Evolutionary conservation across 2,113 vertebrate species (phyloP).

Genomic region (Vulpes ferrilata): DNA sequence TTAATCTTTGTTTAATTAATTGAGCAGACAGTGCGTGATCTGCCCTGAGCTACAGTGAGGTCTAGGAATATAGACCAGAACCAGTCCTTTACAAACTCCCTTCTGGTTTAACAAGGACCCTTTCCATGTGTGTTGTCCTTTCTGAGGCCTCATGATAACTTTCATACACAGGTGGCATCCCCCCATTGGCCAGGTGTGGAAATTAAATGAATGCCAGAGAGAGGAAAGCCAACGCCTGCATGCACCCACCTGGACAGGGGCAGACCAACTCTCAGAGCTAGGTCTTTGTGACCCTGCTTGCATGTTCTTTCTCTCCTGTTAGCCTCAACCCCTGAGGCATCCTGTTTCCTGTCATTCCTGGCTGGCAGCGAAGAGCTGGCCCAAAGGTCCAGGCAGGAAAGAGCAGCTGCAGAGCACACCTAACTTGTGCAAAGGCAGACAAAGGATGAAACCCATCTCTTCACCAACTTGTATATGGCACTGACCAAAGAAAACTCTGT

Average conservation of each 20-base stretch:
- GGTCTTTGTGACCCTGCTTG: background rate
- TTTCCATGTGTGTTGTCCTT: background rate
- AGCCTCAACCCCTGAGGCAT: background rate
- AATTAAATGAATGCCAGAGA: background rate
- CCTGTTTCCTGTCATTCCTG: background rate
- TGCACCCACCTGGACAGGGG: background rate
- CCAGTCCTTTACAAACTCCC: background rate
- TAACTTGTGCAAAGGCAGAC: background rate
- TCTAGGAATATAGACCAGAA: background rate
- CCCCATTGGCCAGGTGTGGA: background rate
- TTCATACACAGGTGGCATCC: background rate
- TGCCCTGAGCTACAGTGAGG: background rate
- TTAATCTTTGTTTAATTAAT: background rate
- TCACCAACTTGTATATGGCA: background rate
- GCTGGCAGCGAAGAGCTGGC: background rate
- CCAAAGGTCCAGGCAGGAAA: background rate
- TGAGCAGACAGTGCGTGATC: background rate
- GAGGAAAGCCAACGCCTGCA: background rate
- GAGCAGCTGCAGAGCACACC: background rate
- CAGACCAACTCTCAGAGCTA: background rate
- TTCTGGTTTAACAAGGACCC: background rate
- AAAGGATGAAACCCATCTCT: background rate
- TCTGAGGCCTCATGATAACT: background rate
- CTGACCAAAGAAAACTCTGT: background rate
- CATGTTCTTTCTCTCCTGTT: background rate